Evolutionary conservation across 2,113 vertebrate genomes (phyloP), one percentile per base, ranked within the genome.

Genomic region (Otolemur garnettii): DNA sequence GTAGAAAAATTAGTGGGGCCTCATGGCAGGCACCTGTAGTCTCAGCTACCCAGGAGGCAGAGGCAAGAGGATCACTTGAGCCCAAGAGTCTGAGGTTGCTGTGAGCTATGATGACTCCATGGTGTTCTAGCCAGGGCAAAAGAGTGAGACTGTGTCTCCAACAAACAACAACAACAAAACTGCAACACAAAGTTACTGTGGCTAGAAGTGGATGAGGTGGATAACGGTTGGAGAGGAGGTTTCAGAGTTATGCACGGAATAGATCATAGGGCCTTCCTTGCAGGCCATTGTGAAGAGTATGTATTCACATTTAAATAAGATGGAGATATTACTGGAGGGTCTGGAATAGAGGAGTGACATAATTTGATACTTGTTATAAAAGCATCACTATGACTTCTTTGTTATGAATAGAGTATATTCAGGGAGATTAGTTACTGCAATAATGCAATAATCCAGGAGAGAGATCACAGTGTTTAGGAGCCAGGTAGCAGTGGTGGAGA

Each of bases 221-320:
- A 88, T n/a, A 88, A 53, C 7, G 10, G n/a, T 74, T 26, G 35
- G 50, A 83, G 60, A 77, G 53, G 60, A 91, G n/a, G n/a, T 55
- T 91, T 57, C 4, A 74, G n/a, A 95, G 28, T 78, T 78, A 50
- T 50, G 7, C 66, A 85, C 17, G 42, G 45, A 94, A 68, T 9
- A 64, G 35, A 77, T 91, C 33, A 74, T 45, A 90, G 57, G 17
- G 38, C 9, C 64, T 75, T 83, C 62, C 57, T 83, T 97, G 28
- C 53, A 86, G 35, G 60, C 28, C 42, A 55, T 94, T 9, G 83
- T 66, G 74, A 87, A 28, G 17, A 79, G 22, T 72, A 35, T 38
- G n/a, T 42, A 55, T 78, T 93, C 93, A 87, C 60, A n/a, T 66
- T 94, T 79, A 57, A 90, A 62, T 87, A 50, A 93, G 21, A 74